Evolutionary conservation across 37 sponge, comb jelly and placozoan species (phyloP), one percentile per base, ranked within the genome.

Genomic region (Beroe forskalii): DNA sequence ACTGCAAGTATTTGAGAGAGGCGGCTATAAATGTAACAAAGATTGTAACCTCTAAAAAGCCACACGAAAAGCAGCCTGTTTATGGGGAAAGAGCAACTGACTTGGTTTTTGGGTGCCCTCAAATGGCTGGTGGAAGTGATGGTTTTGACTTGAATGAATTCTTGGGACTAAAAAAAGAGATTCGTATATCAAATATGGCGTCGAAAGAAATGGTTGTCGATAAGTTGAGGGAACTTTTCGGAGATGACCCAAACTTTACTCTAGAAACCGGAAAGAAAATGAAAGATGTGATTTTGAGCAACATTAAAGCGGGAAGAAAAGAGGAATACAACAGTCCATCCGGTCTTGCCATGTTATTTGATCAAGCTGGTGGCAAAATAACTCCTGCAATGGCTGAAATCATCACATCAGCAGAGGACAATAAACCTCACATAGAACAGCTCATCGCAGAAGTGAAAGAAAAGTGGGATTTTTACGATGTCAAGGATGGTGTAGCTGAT

Each of bases 51-150:
- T 75, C 90, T 32, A 32, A 32, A 0, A 67, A 90, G 4, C 92
- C 92, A 8, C 67, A 62, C 37, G 90, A 67, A 0, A 66, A 41
- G 69, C 92, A 92, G 38, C 66, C 62, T 32, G 25, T 92, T 23
- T 92, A 92, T 41, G 92, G 92, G 24, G 76, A 92, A 48, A 35
- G 92, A 67, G 90, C 92, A 6, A 33, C 90, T 19, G 92, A 92
- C 67, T 20, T 40, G 32, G 90, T 66, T 1, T 91, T 91, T 75
- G 91, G 72, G 22, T 91, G 72, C 67, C 62, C 35, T 48, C 60
- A 20, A 20, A 20, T 17, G 17, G 89, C 36, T 3, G 76, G 76
- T 90, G 63, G 63, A 3, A 2, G 0, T 6, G 14, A 60, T 25
- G 90, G 33, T 4, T 92, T 92, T 61, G 80, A 92, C 35, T 2